Conservation (phyloP, 2,888 invertebrate species). For the Apodemia duryi region DNA sequence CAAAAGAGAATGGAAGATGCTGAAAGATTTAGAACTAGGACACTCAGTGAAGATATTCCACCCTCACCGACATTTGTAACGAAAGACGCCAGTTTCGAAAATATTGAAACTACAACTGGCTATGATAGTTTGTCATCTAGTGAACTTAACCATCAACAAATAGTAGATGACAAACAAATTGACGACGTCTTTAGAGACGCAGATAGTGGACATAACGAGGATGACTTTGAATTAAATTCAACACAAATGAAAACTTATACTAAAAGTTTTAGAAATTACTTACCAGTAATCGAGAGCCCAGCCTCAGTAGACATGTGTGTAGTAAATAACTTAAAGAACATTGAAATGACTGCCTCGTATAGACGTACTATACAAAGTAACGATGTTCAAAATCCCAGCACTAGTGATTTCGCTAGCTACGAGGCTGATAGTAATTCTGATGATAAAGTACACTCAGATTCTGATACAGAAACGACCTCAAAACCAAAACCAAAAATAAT, state of each 20-base stretch:
- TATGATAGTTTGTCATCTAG: conserved; percentile 70
- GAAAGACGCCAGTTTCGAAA: conserved; percentile 65
- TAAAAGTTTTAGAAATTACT: conserved; percentile 70
- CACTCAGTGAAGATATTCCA: conserved; percentile 77
- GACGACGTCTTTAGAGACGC: conserved; percentile 54
- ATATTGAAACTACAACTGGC: conserved; percentile 69
- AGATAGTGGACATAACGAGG: conserved; percentile 86
- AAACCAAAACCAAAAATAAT: conserved; percentile 79
- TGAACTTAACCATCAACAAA: conserved; percentile 61
- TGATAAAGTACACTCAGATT: conserved; percentile 71
- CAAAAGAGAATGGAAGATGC: conserved; percentile 82
- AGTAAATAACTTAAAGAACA: conserved; percentile 69
- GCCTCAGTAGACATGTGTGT: conserved; percentile 67
- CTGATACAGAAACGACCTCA: conserved; percentile 51
- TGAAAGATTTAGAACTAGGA: conserved; percentile 87
- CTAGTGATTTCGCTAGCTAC: conserved; percentile 68
- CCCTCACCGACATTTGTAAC: conserved; percentile 74
- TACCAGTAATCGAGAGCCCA: conserved; percentile 69
- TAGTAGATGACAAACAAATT: conserved; percentile 47
- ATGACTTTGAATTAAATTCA: conserved; percentile 83
- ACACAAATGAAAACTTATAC: conserved; percentile 80
- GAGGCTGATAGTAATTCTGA: conserved; percentile 81
- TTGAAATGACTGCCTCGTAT: conserved; percentile 64
- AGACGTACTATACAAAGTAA: conserved; percentile 41
- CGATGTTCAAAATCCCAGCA: conserved; percentile 51